Evolutionary conservation across 2,797 vertebrate species (phyloP).

Genomic region (Babyrousa celebensis): DNA sequence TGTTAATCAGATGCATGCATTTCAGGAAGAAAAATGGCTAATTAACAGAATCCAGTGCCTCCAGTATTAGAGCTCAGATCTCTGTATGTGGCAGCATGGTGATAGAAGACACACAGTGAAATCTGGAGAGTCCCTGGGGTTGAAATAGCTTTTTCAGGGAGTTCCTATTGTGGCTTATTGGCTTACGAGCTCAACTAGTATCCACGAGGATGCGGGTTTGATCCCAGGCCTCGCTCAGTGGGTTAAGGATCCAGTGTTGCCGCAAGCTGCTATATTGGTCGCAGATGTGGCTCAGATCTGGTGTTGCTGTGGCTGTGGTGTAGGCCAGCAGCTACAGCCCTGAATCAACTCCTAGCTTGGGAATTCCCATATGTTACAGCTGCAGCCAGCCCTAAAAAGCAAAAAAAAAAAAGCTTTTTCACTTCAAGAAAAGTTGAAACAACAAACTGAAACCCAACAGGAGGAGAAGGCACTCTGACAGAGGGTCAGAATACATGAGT

Average conservation of each 20-base stretch:
- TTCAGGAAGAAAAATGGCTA: constrained; percentile 89
- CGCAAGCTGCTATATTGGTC: too few species aligned
- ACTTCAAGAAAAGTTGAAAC: constrained; percentile 85
- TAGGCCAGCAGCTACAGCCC: too few species aligned
- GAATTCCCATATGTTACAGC: too few species aligned
- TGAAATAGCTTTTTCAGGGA: constrained; percentile 83
- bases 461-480: constrained; percentile 85
- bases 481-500: constrained; percentile 80
- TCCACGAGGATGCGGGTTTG: too few species aligned
- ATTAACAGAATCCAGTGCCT: constrained; percentile 80
- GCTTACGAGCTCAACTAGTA: too few species aligned
- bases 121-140: constrained; percentile 86
- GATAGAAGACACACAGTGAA: constrained; percentile 67
- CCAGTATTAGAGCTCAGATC: constrained; percentile 84
- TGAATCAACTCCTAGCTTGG: too few species aligned
- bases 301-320: too few species aligned
- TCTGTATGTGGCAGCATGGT: constrained; percentile 73
- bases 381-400: too few species aligned
- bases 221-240: too few species aligned
- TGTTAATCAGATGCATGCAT: constrained; percentile 88
- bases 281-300: too few species aligned
- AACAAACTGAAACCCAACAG: constrained; percentile 83
- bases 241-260: too few species aligned
- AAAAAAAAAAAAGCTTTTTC: constrained; percentile 79
- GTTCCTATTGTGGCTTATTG: too few species aligned